These are phyloP conservation scores for Dryobates pubescens DNA, from an alignment of 2,797 vertebrate genomes.

Conservation along the genomic window DNA sequence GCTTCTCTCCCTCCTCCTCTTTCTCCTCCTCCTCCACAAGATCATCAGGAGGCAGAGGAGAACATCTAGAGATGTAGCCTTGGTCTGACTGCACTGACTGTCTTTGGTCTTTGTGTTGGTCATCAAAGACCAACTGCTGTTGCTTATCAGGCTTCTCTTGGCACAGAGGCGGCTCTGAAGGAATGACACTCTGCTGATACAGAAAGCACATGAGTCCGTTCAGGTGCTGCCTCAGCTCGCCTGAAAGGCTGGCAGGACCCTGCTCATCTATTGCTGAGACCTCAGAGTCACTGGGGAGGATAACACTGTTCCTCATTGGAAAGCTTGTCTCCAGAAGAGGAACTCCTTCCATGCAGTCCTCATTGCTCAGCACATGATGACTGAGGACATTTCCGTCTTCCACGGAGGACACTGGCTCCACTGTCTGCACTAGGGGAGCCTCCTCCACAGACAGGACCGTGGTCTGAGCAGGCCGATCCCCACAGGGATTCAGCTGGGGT, in stretches of 20 bases:
- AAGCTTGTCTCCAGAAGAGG: conserved; percentile 50
- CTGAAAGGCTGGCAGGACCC: conserved; percentile 13
- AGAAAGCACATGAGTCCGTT: conserved; percentile 66
- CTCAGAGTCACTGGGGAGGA: conserved; percentile 25
- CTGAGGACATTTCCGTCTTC: neutral
- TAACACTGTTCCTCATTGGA: conserved; percentile 29
- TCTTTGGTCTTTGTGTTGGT: conserved; percentile 73
- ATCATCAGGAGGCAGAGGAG: conserved; percentile 75
- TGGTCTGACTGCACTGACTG: conserved; percentile 89
- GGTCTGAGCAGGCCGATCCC: conserved; percentile 27
- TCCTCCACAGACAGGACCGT: conserved; percentile 1
- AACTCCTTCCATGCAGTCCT: conserved; percentile 53
- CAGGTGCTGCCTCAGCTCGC: conserved; percentile 39
- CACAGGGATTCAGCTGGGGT: neutral
- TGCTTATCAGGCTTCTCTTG: conserved; percentile 26
- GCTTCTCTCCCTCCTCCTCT: neutral
- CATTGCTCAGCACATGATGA: conserved; percentile 38
- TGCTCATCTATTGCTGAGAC: neutral
- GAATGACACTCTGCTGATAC: conserved; percentile 55
- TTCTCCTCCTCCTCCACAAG: conserved; percentile 56
- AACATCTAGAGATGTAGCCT: conserved; percentile 89
- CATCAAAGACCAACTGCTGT: conserved; percentile 52
- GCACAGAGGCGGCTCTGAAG: neutral
- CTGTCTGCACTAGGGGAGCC: neutral
- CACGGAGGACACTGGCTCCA: conserved; percentile 17